phyloP scores from a whole-genome alignment of 2,113 vertebrate species.

The Ceyx cyanopectus region DNA sequence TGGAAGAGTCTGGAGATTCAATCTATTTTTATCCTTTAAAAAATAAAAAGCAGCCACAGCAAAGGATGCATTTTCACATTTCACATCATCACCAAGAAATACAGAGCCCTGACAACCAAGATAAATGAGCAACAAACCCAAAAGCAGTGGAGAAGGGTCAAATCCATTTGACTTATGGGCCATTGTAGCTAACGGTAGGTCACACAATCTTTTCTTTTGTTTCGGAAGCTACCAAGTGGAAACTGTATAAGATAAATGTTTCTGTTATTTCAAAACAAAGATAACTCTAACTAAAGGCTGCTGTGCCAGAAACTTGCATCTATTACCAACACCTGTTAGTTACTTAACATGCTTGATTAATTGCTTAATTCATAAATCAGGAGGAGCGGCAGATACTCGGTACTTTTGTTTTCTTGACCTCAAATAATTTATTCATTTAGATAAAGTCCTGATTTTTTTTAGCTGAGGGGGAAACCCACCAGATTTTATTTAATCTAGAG shows the following conservation, averaged over 20 bases:
- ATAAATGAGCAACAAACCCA: constrained; percentile 71
- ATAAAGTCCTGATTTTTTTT: not conserved
- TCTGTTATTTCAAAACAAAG: constrained; percentile 26
- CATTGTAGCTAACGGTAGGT: constrained; percentile 35
- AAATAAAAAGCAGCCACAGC: constrained; percentile 39
- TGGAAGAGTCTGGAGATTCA: constrained; percentile 37
- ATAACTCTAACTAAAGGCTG: not conserved
- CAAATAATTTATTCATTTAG: not conserved
- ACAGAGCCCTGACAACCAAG: constrained; percentile 61
- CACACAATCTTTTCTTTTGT: constrained; percentile 42
- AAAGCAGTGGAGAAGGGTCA: constrained; percentile 62
- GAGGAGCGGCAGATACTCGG: not conserved
- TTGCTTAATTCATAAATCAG: not conserved
- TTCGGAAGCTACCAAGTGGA: constrained; percentile 35
- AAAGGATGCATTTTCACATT: constrained; percentile 55
- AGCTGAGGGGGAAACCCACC: not conserved
- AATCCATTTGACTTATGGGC: constrained; percentile 57
- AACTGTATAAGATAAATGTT: constrained; percentile 19
- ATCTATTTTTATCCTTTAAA: constrained; percentile 56
- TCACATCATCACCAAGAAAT: constrained; percentile 56
- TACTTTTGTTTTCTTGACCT: not conserved
- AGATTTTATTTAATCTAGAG: not conserved
- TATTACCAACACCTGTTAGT: not conserved
- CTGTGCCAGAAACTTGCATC: not conserved
- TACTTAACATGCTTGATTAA: not conserved